phyloP scores from a whole-genome alignment of 2,888 invertebrate species.

The Erebia palarica region DNA sequence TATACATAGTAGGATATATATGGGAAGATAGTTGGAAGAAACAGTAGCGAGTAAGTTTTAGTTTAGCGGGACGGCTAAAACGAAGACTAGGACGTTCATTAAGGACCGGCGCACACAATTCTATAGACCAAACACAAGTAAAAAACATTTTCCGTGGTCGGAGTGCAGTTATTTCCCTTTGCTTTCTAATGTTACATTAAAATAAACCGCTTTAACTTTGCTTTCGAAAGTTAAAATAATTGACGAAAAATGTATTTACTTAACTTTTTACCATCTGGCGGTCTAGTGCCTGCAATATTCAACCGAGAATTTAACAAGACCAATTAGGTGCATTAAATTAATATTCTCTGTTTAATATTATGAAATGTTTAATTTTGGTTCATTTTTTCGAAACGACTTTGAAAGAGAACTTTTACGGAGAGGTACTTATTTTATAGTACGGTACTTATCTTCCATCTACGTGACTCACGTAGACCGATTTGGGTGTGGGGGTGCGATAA shows the following conservation, averaged over 20 bases:
- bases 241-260: constrained; percentile 4
- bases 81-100: constrained; percentile 46
- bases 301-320: background rate
- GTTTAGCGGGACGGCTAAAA: constrained; percentile 47
- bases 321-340: background rate
- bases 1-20: constrained; percentile 50
- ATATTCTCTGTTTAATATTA: background rate
- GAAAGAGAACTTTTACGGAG: constrained; percentile 1
- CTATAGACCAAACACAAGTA: constrained; percentile 17
- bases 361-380: background rate
- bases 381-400: constrained; percentile 2
- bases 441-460: constrained; percentile 19
- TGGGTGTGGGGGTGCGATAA: constrained; percentile 17
- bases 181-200: constrained; percentile 25
- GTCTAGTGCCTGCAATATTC: background rate
- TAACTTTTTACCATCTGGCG: constrained; percentile 9
- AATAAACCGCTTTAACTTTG: constrained; percentile 23
- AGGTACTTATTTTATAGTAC: constrained; percentile 14
- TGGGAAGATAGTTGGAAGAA: constrained; percentile 55
- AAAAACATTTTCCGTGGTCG: constrained; percentile 16
- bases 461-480: constrained; percentile 20
- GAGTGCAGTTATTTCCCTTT: constrained; percentile 17
- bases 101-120: constrained; percentile 40
- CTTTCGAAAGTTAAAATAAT: constrained; percentile 8
- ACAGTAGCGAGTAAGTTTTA: constrained; percentile 65